Evolutionary conservation across 2,113 vertebrate species (phyloP), one percentile per base, ranked within the genome.

Genomic region (Sciurus niger): DNA sequence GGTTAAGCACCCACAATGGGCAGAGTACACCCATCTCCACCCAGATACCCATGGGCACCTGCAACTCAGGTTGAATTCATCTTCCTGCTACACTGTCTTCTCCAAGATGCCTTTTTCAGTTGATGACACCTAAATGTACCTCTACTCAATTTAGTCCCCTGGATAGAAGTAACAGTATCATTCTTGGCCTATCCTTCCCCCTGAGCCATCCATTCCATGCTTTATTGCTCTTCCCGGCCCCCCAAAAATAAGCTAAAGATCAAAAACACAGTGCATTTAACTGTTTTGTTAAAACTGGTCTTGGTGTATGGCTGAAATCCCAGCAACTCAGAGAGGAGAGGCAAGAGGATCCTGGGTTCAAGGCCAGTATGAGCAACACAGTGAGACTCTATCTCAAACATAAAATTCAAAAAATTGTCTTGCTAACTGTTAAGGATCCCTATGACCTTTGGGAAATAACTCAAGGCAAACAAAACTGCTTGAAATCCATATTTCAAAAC

Each of bases 401-500:
- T 53, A 60, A 22, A 77, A 1, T n/a, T 6, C 1, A 1, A 53
- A 48, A 17, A 30, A 67, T 68, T 87, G 34, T 37, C 73, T 73
- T 80, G 53, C 40, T 70, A 73, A 93, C 73, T 60, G 30, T 12
- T 7, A 11, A 13, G 37, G 65, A 48, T 70, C 74, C 88, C 72
- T 89, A 17, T 37, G 40, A 46, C 70, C 55, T 67, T 84, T 53
- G 28, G 65, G 90, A 46, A 84, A 13, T 80, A 90, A 17, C 74
- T 90, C 72, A 32, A 94, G 32, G 51, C 82, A 79, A 84, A 72
- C 63, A 22, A 67, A 92, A 94, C 22, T 55, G 16, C 40, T 43
- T 86, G 51, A 92, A 93, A 91, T 94, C 84, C 25, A 3, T 67
- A 85, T 51, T 83, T 87, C 72, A 85, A 24, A 76, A 79, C 32